Conservation (phyloP, 2,888 invertebrate species). For the Pterostichus niger region DNA sequence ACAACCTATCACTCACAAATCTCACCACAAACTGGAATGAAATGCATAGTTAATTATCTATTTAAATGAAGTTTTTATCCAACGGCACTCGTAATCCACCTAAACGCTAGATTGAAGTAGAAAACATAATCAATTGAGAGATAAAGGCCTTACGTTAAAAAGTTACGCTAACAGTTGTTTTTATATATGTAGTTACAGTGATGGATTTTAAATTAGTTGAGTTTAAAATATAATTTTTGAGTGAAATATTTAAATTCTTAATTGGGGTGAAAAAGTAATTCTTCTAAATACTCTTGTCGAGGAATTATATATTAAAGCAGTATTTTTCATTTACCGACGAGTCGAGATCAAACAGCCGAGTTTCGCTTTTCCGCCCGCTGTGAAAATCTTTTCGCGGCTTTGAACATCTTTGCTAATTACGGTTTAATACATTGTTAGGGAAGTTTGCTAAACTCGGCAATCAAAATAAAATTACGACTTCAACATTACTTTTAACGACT, state of each 20-base stretch:
- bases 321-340: slow-evolving; percentile 33
- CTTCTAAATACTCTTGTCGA: neutral
- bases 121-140: no score
- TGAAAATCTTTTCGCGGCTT: slow-evolving; percentile 54
- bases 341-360: slow-evolving; percentile 38
- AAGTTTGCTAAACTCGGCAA: slow-evolving; percentile 64
- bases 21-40: no score
- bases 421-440: slow-evolving; percentile 66
- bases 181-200: no score
- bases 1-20: no score
- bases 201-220: no score
- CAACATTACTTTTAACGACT: slow-evolving; percentile 67
- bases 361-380: slow-evolving; percentile 20
- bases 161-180: no score
- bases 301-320: slow-evolving; percentile 34
- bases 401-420: slow-evolving; percentile 65
- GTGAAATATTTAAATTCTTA: neutral
- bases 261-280: slow-evolving; percentile 39
- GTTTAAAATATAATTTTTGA: no score
- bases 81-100: no score
- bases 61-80: no score
- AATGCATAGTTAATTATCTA: no score
- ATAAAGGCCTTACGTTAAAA: no score
- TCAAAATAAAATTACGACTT: slow-evolving; percentile 67
- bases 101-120: no score